A percentile compares a stretch with the other conserved stretches of the same genome.
phyloP scores from a whole-genome alignment of 2,113 vertebrate species.

The Ahaetulla prasina region DNA sequence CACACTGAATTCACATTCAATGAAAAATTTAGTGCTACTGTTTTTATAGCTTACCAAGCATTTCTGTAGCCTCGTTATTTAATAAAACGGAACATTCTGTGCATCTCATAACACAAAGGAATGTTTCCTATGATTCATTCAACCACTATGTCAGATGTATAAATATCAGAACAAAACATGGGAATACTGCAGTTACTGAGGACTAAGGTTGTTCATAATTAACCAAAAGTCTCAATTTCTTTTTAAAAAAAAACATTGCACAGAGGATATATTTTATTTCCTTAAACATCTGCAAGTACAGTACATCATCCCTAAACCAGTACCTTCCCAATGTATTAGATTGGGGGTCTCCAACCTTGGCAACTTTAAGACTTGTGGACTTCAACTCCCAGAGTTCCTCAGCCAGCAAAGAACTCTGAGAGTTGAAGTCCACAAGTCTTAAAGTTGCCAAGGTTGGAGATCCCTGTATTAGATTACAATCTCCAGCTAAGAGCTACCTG shows the following conservation, averaged over 20 bases:
- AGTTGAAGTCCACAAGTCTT: no score
- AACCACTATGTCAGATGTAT: slow-evolving; percentile 17
- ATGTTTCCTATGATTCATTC: slow-evolving; percentile 5
- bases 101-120: slow-evolving; percentile 26
- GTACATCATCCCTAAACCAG: not conserved
- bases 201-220: slow-evolving; percentile 27
- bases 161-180: slow-evolving; percentile 24
- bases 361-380: no score
- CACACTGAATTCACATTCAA: not conserved
- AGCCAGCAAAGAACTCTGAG: no score
- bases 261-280: not conserved
- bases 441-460: no score
- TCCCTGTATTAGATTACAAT: not conserved
- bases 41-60: not conserved
- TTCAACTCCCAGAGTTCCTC: no score
- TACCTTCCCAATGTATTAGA: not conserved
- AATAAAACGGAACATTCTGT: slow-evolving; percentile 7
- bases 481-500: not conserved
- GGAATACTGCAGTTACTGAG: slow-evolving; percentile 26
- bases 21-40: not conserved
- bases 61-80: slow-evolving; percentile 16
- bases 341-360: no score
- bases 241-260: slow-evolving; percentile 9
- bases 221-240: slow-evolving; percentile 18
- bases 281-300: not conserved